Percentiles rank a stretch among this genome's conserved stretches.
Conservation (phyloP, 2,888 invertebrate species). For the Callosobruchus maculatus region DNA sequence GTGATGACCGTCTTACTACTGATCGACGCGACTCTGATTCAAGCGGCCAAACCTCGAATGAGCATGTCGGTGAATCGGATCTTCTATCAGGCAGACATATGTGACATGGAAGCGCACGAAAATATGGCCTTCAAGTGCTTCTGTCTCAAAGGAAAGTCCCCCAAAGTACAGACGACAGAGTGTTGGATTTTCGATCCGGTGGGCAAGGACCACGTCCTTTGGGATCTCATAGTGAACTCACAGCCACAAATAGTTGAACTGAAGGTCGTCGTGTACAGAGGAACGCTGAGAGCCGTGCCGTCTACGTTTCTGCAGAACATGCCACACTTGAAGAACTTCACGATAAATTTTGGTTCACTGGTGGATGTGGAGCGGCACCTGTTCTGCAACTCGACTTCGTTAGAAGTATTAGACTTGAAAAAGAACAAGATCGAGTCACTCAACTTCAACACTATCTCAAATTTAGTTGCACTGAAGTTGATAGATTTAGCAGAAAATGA, state of each 20-base stretch:
- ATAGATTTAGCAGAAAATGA: constrained; percentile 74
- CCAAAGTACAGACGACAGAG: constrained; percentile 67
- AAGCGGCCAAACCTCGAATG: constrained; percentile 5
- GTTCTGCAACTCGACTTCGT: constrained; percentile 68
- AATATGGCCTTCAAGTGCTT: constrained; percentile 54
- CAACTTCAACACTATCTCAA: constrained; percentile 67
- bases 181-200: constrained; percentile 72
- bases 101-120: constrained; percentile 16
- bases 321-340: constrained; percentile 62
- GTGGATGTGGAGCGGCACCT: constrained; percentile 66
- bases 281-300: constrained; percentile 67
- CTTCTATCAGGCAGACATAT: constrained; percentile 13
- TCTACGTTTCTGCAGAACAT: constrained; percentile 53
- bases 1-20: background rate
- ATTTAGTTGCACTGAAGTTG: constrained; percentile 64
- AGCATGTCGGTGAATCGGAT: constrained; percentile 15
- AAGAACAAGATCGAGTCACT: constrained; percentile 68
- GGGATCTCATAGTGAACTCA: constrained; percentile 66
- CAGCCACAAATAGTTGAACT: constrained; percentile 69
- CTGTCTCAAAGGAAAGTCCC: constrained; percentile 57
- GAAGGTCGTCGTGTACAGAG: constrained; percentile 68
- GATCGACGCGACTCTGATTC: background rate
- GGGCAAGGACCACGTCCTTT: constrained; percentile 64
- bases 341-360: constrained; percentile 70
- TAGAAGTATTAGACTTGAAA: constrained; percentile 64